Evolutionary conservation across 2,113 vertebrate species (phyloP).

Genomic region (Dromiciops gliroides): DNA sequence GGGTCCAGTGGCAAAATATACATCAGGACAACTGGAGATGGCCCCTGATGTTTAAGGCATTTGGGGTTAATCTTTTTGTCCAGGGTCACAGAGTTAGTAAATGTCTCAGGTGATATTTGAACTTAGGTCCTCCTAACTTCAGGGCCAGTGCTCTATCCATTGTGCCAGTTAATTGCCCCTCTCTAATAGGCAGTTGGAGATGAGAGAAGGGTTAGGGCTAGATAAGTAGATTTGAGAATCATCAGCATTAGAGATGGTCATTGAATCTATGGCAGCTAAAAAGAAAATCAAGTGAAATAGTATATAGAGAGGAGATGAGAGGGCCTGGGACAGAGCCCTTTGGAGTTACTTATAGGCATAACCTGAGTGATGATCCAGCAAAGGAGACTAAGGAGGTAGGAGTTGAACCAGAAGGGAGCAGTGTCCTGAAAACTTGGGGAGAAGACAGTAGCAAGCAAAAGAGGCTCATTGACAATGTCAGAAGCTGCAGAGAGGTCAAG

Average conservation of each 20-base stretch:
- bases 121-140: too few relatives aligned
- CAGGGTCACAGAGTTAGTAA: too few relatives aligned
- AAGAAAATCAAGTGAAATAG: background rate
- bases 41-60: too few relatives aligned
- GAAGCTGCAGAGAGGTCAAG: background rate
- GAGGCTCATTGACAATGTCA: background rate
- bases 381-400: background rate
- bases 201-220: background rate
- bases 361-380: background rate
- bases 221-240: too few relatives aligned
- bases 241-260: too few relatives aligned
- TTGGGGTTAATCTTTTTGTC: too few relatives aligned
- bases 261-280: background rate
- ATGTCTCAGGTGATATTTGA: too few relatives aligned
- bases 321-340: background rate
- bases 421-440: too few relatives aligned
- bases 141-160: too few relatives aligned
- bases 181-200: background rate
- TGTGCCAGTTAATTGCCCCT: too few relatives aligned
- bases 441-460: background rate
- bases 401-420: background rate
- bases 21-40: too few relatives aligned
- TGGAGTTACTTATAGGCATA: background rate
- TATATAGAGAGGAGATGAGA: background rate
- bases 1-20: too few relatives aligned